Percentiles rank a stretch among this genome's conserved stretches.
Evolutionary conservation across 2,888 invertebrate species (phyloP).

Genomic region (Cheilosia scutellata): DNA sequence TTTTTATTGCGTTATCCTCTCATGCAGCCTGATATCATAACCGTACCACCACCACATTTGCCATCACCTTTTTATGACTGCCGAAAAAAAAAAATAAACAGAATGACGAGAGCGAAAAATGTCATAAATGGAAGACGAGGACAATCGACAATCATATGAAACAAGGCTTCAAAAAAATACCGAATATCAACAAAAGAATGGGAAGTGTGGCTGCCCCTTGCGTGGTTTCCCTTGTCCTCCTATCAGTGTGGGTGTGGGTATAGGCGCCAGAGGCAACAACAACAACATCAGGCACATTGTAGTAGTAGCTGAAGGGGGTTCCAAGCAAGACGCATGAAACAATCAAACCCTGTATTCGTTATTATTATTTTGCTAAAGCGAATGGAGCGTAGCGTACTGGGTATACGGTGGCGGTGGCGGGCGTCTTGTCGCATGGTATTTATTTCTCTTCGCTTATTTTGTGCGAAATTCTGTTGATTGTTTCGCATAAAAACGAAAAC

Average conservation of each 20-base stretch:
- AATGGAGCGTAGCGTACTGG: neutral
- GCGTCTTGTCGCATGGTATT: constrained; percentile 19
- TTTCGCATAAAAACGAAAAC: constrained; percentile 66
- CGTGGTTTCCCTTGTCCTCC: constrained; percentile 18
- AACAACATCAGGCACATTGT: constrained; percentile 6
- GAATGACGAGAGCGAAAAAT: constrained; percentile 9
- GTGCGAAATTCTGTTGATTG: constrained; percentile 65
- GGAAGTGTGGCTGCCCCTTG: constrained; percentile 29
- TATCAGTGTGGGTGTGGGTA: neutral
- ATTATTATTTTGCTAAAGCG: constrained; percentile 53
- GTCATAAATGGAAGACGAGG: constrained; percentile 37
- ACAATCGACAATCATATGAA: constrained; percentile 47
- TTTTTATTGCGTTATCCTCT: constrained; percentile 36
- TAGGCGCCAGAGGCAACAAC: constrained; percentile 34
- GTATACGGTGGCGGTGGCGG: neutral
- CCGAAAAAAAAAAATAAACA: neutral
- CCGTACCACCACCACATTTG: constrained; percentile 14
- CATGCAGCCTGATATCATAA: constrained; percentile 38
- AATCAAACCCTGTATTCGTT: constrained; percentile 47
- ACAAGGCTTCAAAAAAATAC: constrained; percentile 13
- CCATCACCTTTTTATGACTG: constrained; percentile 26
- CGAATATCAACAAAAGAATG: neutral
- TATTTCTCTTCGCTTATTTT: constrained; percentile 42
- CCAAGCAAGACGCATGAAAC: neutral
- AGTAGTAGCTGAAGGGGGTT: neutral